A percentile compares a stretch with the other conserved stretches of the same genome.
These are phyloP conservation scores for Colius striatus DNA, from an alignment of 2,113 vertebrate species.

Conservation along the genomic window DNA sequence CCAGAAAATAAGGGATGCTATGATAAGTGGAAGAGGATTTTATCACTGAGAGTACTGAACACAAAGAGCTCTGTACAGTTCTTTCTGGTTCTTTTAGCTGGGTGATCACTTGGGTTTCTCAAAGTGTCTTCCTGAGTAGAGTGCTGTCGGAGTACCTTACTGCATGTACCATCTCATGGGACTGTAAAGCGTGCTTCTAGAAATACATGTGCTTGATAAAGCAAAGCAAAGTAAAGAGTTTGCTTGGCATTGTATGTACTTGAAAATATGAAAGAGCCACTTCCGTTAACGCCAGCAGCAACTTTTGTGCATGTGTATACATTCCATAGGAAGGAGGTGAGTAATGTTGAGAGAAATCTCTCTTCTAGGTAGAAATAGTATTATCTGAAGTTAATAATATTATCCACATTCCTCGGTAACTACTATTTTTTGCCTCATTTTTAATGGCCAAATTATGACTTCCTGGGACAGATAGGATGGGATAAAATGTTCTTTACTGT, in stretches of 20 bases:
- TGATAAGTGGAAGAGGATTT: neutral
- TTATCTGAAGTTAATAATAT: neutral
- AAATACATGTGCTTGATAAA: neutral
- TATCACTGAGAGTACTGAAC: neutral
- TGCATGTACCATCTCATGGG: neutral
- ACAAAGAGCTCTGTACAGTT: neutral
- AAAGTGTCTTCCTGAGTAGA: neutral
- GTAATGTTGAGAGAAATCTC: neutral
- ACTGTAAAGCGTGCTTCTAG: neutral
- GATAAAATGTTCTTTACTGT: neutral
- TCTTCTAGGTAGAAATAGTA: neutral
- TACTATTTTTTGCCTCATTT: neutral
- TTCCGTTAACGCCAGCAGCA: neutral
- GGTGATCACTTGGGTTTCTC: neutral
- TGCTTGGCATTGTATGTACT: neutral
- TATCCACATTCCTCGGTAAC: neutral
- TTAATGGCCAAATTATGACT: neutral
- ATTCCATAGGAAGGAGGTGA: neutral
- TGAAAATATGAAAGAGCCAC: neutral
- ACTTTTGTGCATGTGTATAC: neutral
- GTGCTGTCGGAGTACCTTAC: neutral
- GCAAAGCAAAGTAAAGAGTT: neutral
- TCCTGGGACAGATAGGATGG: fast-evolving
- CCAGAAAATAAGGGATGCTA: neutral
- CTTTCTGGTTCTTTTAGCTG: neutral